Conservation (phyloP, 2,888 invertebrate species). For the Rhamphomyia laevipes region DNA sequence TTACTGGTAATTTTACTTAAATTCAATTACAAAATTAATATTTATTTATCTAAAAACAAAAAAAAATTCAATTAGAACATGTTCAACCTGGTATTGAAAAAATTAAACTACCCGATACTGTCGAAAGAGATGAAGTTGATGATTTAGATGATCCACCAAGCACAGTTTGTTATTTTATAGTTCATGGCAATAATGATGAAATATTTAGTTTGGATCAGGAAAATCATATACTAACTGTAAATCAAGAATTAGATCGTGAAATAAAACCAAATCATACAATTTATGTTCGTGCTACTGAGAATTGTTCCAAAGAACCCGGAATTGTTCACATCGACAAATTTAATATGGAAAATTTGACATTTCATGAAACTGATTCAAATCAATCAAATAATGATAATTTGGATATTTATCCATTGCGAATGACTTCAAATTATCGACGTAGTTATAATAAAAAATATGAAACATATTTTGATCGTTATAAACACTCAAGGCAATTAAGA, state of each 20-base stretch:
- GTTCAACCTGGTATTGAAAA: conserved; percentile 50
- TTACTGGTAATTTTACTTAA: conserved; percentile 53
- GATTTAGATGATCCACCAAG: conserved; percentile 68
- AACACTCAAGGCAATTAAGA: conserved; percentile 24
- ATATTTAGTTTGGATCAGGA: conserved; percentile 60
- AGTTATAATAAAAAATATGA: not conserved
- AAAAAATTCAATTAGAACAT: conserved; percentile 36
- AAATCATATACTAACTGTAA: conserved; percentile 45
- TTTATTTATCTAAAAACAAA: too few relatives aligned
- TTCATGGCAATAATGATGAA: conserved; percentile 67
- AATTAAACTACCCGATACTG: conserved; percentile 61
- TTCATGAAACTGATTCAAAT: not conserved
- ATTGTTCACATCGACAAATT: not conserved
- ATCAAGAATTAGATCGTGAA: conserved; percentile 64
- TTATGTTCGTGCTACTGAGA: conserved; percentile 70
- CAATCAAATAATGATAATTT: conserved; percentile 15
- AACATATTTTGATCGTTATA: conserved; percentile 21
- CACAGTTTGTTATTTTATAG: conserved; percentile 85
- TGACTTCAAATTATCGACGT: conserved; percentile 1
- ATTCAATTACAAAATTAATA: too few relatives aligned
- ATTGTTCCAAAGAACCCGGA: conserved; percentile 52
- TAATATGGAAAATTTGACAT: conserved; percentile 16
- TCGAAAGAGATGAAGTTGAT: conserved; percentile 76
- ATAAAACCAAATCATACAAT: conserved; percentile 52
- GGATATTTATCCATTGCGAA: conserved; percentile 12